A percentile compares a stretch with the other conserved stretches of the same genome.
Evolutionary conservation across 1,140 invertebrate genomes (phyloP).

Genomic region (Papilio machaon): DNA sequence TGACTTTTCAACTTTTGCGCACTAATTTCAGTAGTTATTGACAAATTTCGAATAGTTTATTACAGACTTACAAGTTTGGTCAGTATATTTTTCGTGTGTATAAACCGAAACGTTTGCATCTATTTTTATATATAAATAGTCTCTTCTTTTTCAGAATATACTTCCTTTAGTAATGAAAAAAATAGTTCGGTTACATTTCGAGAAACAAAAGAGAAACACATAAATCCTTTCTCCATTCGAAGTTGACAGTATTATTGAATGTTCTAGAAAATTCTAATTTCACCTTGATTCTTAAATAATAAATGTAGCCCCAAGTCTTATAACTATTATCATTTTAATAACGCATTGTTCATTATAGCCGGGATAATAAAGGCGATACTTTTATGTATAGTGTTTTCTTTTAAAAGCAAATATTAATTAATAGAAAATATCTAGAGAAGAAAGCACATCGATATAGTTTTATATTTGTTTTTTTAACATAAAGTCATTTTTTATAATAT

Average conservation of each 20-base stretch:
- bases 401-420: background rate
- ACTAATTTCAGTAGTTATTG: slow-evolving; percentile 14
- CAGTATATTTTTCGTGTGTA: no score
- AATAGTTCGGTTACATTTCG: no score
- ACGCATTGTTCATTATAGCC: background rate
- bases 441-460: background rate
- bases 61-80: background rate
- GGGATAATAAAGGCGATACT: background rate
- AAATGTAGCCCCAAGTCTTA: background rate
- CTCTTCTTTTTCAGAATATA: no score
- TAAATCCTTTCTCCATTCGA: background rate
- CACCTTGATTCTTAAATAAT: background rate
- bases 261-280: background rate
- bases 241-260: background rate
- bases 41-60: slow-evolving; percentile 13
- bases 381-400: background rate
- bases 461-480: background rate
- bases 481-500: no score
- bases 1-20: slow-evolving; percentile 8
- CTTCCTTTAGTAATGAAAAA: no score
- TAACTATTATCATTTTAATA: no score
- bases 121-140: no score
- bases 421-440: background rate
- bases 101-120: no score
- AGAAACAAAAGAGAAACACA: background rate